These are phyloP conservation scores for Piaya cayana DNA, from an alignment of 2,113 vertebrate genomes.

Conservation along the genomic window DNA sequence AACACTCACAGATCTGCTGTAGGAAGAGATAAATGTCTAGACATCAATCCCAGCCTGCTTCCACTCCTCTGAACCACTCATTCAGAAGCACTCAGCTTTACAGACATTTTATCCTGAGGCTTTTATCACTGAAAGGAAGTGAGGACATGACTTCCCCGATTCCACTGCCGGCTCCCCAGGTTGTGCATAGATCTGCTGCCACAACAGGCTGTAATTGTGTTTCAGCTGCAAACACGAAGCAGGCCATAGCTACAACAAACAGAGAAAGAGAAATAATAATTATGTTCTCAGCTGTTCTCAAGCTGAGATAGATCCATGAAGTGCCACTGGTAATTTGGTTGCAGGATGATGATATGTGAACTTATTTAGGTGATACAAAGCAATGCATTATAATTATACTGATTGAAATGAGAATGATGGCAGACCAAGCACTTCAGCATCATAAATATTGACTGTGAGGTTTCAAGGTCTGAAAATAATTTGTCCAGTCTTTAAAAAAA, in stretches of 20 bases:
- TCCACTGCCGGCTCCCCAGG: neutral
- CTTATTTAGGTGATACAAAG: neutral
- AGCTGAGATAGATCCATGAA: neutral
- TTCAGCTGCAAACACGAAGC: neutral
- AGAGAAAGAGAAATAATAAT: neutral
- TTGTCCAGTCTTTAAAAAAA: neutral
- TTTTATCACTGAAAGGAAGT: constrained; percentile 8
- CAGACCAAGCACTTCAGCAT: neutral
- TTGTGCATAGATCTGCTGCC: neutral
- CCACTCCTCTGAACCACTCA: neutral
- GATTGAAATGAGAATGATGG: neutral
- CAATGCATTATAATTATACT: neutral
- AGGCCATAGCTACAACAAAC: neutral
- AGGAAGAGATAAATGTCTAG: constrained; percentile 14
- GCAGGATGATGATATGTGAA: neutral
- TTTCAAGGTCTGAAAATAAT: neutral
- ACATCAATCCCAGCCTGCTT: neutral
- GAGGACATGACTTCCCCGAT: neutral
- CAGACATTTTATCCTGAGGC: constrained; percentile 21
- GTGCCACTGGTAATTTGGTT: neutral
- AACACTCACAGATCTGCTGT: neutral
- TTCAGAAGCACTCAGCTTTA: neutral
- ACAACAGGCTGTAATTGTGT: neutral
- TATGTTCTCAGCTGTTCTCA: neutral
- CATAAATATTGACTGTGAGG: neutral